Base-by-base conservation (phyloP, 2,888 invertebrate species). In the Drosophila neotestacea region DNA sequence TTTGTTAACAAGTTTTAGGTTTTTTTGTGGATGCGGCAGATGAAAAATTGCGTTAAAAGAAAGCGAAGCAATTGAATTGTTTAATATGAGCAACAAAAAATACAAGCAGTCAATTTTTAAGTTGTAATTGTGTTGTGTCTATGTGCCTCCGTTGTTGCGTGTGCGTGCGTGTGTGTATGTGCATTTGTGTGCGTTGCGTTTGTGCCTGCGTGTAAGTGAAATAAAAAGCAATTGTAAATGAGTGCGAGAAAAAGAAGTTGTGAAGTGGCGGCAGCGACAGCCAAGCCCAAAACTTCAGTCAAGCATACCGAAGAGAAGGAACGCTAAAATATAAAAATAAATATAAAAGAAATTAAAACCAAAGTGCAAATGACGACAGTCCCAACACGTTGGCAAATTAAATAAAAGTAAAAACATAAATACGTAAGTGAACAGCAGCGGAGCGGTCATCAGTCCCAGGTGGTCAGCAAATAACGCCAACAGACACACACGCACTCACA, bases 251-350 rank as follows among this genome's bases (percentile, higher is more conserved):
- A 55, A 81, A 71, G 73, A 68, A 73, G 81, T 68, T 72, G 61
- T 36, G 58, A 50, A 50, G 63, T n/a, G 58, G 63, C 61, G 65
- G 76, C 65, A 64, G 69, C 32, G 22, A 66, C 77, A 70, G 83
- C 90, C 91, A 90, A 91, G 90, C 90, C 90, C 91, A 90, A 88
- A 91, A 90, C 88, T 89, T 85, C 88, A 89, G 79, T 86, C 80
- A 88, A 88, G 78, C 89, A 84, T 86, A 83, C 73, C 73, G 62
- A 75, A 72, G 62, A 75, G 66, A 73, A 70, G 59, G 67, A 71
- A 71, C 72, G 63, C 60, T 47, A 54, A 58, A 38, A 41, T 38
- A 48, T 48, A 32, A 41, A 58, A 30, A 59, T 52, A 28, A n/a
- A 55, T 48, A 63, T 34, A 47, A 52, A 51, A 72, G 28, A 41